Conservation (phyloP, 2,113 vertebrate species). For the Hyperoodon ampullatus region DNA sequence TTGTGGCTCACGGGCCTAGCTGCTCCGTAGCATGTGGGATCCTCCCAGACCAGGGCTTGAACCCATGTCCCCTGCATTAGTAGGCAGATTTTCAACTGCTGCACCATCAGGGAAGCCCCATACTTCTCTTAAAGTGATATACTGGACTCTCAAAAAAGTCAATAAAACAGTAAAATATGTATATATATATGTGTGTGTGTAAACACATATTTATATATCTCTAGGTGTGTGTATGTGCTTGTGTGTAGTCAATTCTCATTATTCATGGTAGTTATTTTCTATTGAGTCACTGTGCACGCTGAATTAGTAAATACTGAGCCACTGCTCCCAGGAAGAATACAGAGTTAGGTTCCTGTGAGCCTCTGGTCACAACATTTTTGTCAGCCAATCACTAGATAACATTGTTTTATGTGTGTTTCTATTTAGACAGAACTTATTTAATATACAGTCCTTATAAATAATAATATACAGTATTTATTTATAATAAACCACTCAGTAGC, state of each 20-base stretch:
- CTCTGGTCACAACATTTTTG: neutral
- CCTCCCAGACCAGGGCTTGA: no score
- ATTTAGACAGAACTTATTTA: neutral
- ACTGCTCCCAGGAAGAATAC: neutral
- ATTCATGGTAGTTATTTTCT: neutral
- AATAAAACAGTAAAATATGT: neutral
- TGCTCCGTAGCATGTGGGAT: no score
- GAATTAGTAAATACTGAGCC: neutral
- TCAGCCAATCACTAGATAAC: neutral
- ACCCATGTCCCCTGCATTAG: no score
- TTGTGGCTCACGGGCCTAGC: no score
- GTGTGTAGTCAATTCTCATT: neutral
- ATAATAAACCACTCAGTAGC: neutral
- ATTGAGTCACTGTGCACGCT: neutral
- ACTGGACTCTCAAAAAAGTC: neutral
- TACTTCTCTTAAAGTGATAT: neutral
- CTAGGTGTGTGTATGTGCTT: neutral
- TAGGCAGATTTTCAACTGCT: no score
- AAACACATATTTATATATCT: neutral
- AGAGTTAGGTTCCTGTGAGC: neutral
- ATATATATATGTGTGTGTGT: no score
- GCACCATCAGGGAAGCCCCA: no score
- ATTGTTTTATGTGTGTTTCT: neutral
- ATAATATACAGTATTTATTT: neutral
- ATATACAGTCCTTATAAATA: neutral